These are phyloP conservation scores for Anolis carolinensis DNA, from an alignment of 2,113 vertebrate genomes.

Conservation along the genomic window DNA sequence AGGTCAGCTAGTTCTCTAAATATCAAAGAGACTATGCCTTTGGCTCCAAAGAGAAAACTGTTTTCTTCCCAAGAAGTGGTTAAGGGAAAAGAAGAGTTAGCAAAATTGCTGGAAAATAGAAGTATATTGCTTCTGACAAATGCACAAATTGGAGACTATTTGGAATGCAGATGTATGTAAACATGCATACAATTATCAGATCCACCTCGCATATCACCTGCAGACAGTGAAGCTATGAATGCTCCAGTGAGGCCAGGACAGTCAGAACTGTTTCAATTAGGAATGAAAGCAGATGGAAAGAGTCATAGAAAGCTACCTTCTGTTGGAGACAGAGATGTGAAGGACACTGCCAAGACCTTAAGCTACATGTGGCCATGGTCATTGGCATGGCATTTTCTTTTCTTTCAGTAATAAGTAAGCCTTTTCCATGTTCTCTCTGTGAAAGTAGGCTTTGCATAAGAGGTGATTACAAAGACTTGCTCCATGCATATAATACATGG, in stretches of 20 bases:
- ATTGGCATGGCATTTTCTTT: neutral
- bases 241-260: neutral
- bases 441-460: neutral
- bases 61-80: slow-evolving; percentile 46
- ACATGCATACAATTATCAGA: slow-evolving; percentile 62
- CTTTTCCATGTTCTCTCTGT: too few species aligned
- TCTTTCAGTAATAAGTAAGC: neutral
- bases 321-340: neutral
- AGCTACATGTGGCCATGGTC: neutral
- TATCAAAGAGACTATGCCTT: fast-evolving
- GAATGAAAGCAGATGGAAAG: slow-evolving; percentile 1
- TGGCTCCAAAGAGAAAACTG: neutral
- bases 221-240: slow-evolving; percentile 29
- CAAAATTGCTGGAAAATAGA: slow-evolving; percentile 48
- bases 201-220: slow-evolving; percentile 40
- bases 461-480: neutral
- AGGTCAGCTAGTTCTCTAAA: neutral
- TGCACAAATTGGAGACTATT: slow-evolving; percentile 58
- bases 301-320: neutral
- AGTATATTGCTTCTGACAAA: slow-evolving; percentile 65
- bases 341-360: neutral
- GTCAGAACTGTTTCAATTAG: slow-evolving; percentile 39
- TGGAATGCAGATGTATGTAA: slow-evolving; percentile 71
- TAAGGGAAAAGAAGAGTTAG: slow-evolving; percentile 53
- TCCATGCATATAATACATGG: neutral